Conservation (phyloP, 2,113 vertebrate genomes). For the Lathamus discolor region DNA sequence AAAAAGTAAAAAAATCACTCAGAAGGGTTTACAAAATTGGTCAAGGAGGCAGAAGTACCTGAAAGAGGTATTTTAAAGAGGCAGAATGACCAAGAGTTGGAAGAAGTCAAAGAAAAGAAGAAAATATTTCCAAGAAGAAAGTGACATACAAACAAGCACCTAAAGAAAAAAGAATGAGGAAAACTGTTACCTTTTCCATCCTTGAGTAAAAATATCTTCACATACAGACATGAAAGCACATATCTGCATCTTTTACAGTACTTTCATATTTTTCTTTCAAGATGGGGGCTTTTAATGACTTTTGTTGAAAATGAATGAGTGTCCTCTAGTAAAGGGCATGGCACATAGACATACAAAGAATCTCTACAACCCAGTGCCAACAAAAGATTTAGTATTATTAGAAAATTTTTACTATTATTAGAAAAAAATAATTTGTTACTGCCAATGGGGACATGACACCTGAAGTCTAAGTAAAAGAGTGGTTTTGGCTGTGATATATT, state of each 20-base stretch:
- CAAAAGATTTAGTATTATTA: background rate
- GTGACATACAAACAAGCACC: background rate
- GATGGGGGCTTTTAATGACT: background rate
- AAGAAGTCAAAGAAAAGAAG: background rate
- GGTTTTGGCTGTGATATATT: background rate
- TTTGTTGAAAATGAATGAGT: background rate
- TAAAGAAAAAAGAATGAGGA: background rate
- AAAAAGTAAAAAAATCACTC: background rate
- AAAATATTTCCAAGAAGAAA: background rate
- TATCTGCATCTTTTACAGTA: background rate
- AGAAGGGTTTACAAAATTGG: background rate
- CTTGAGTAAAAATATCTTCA: background rate
- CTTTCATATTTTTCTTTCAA: background rate
- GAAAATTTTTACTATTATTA: background rate
- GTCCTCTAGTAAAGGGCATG: background rate
- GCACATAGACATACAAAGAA: background rate
- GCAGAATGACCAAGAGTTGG: background rate
- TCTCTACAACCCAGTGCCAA: background rate
- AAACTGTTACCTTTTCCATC: background rate
- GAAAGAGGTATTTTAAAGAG: background rate
- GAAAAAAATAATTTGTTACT: background rate
- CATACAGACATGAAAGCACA: fast-evolving
- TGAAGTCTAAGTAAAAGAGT: background rate
- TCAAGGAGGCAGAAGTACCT: background rate
- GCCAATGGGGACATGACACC: background rate